Conservation (phyloP, 1,140 invertebrate species). For the Venustaconcha ellipsiformis region DNA sequence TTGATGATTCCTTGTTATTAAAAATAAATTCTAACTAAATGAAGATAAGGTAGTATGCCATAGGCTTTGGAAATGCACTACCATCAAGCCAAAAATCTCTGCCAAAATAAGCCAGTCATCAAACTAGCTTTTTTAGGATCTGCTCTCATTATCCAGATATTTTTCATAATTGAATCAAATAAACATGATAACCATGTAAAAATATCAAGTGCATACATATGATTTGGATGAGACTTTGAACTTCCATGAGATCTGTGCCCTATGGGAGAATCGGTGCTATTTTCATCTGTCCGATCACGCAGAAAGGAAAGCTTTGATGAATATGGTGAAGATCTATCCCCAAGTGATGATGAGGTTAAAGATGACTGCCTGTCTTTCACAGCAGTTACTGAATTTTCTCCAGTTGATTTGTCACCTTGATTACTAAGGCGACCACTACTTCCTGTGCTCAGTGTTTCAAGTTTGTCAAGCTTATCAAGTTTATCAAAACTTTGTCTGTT, state of each 20-base stretch:
- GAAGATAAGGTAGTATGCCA: too few species aligned
- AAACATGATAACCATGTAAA: too few species aligned
- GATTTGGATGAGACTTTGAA: neutral
- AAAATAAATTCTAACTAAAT: too few species aligned
- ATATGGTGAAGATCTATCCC: constrained; percentile 27
- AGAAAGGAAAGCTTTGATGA: constrained; percentile 29
- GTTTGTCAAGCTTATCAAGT: constrained; percentile 24
- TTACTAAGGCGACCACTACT: constrained; percentile 16
- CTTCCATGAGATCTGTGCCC: neutral
- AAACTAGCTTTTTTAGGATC: too few species aligned
- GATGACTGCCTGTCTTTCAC: constrained; percentile 25
- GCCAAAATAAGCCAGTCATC: too few species aligned
- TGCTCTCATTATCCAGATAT: too few species aligned
- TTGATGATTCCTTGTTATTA: too few species aligned
- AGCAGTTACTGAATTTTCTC: constrained; percentile 20
- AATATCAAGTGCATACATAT: neutral
- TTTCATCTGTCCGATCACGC: constrained; percentile 31
- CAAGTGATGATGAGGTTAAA: constrained; percentile 15
- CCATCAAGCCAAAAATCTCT: too few species aligned
- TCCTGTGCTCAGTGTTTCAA: constrained; percentile 9
- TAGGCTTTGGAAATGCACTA: too few species aligned
- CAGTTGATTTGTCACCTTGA: constrained; percentile 22
- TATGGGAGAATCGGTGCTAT: constrained; percentile 19
- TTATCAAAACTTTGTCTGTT: constrained; percentile 27
- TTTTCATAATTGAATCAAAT: too few species aligned